Conservation (phyloP, 2,113 vertebrate genomes). For the Entosphenus tridentatus region DNA sequence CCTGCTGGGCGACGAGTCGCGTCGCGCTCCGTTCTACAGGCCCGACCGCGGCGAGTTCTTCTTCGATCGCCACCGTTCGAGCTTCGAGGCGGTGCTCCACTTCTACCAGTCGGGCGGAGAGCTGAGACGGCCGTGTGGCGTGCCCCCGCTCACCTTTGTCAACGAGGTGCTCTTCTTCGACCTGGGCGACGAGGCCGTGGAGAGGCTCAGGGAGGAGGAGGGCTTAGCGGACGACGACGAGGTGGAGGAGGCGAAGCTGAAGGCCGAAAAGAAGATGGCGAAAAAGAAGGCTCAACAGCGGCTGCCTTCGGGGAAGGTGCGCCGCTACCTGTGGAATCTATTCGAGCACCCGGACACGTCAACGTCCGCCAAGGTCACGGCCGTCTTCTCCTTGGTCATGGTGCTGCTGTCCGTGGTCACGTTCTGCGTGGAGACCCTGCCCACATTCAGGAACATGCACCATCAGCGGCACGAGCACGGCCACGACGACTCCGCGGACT, state of each 20-base stretch:
- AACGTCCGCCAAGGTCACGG: constrained; percentile 66
- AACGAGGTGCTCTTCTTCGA: not conserved
- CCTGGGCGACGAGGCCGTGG: constrained; percentile 2
- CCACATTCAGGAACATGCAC: no score
- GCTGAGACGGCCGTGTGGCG: not conserved
- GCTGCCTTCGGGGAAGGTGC: not conserved
- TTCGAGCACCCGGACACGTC: constrained; percentile 95
- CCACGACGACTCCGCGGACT: no score
- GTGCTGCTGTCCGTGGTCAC: constrained; percentile 94
- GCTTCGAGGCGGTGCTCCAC: not conserved
- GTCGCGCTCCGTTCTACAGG: not conserved
- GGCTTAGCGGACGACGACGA: constrained; percentile 89
- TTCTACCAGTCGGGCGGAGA: not conserved
- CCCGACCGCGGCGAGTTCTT: not conserved
- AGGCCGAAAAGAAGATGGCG: constrained; percentile 66
- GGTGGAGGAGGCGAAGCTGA: constrained; percentile 32
- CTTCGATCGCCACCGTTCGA: not conserved
- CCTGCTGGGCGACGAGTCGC: not conserved
- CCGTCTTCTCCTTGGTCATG: constrained; percentile 80
- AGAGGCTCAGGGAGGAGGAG: constrained; percentile 52
- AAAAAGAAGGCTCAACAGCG: constrained; percentile 64
- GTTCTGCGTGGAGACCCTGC: constrained; percentile 18
- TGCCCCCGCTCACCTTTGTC: not conserved
- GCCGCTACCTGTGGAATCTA: constrained; percentile 15
- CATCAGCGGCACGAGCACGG: no score